These are phyloP conservation scores for Chiridota heheva DNA, from an alignment of 35 echinoderm and acorn worm genomes.

Conservation along the genomic window DNA sequence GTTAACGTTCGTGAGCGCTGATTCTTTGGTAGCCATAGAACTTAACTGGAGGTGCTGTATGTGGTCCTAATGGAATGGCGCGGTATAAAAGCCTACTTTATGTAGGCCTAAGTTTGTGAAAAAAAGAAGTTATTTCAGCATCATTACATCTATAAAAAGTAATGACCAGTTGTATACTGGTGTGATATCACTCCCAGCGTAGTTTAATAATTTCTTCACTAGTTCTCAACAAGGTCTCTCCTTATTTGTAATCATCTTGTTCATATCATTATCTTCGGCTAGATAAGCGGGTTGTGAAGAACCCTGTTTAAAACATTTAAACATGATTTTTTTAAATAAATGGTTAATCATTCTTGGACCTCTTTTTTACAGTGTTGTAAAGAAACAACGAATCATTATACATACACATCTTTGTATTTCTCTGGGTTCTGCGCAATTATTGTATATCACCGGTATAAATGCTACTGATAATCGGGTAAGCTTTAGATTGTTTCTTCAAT, in stretches of 20 bases:
- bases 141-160: too few relatives aligned
- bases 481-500: neutral
- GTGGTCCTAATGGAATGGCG: too few relatives aligned
- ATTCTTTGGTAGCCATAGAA: too few relatives aligned
- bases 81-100: too few relatives aligned
- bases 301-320: neutral
- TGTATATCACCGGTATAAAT: slow-evolving; percentile 49
- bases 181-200: too few relatives aligned
- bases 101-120: too few relatives aligned
- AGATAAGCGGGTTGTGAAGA: neutral
- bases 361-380: slow-evolving; percentile 25
- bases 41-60: too few relatives aligned
- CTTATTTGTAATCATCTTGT: neutral
- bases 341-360: neutral
- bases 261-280: neutral
- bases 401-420: slow-evolving; percentile 51
- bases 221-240: neutral
- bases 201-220: neutral
- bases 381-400: slow-evolving; percentile 56
- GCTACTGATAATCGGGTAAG: slow-evolving; percentile 44
- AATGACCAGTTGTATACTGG: neutral
- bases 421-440: slow-evolving; percentile 45
- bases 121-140: too few relatives aligned
- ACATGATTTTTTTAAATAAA: neutral
- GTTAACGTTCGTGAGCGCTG: too few relatives aligned